Evolutionary conservation across 2,888 invertebrate genomes (phyloP).

Genomic region (Nomada hirtipes): DNA sequence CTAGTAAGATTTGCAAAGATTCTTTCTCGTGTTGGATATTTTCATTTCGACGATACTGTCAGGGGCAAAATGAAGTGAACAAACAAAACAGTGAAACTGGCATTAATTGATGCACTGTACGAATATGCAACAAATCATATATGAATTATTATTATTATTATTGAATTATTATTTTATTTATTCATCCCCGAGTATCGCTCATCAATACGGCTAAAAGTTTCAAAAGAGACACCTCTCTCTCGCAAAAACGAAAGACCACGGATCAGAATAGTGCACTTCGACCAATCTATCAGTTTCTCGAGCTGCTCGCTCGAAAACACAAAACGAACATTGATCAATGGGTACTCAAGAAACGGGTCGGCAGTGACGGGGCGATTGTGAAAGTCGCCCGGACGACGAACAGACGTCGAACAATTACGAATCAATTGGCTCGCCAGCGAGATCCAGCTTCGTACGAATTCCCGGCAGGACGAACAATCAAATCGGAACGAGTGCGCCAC

Average conservation of each 20-base stretch:
- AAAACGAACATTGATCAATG: conserved; percentile 12
- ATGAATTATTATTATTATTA: too few species aligned
- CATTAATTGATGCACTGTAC: too few species aligned
- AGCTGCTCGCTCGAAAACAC: not conserved
- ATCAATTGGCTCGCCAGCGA: conserved; percentile 29
- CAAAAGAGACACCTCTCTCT: too few species aligned
- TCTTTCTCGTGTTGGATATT: too few species aligned
- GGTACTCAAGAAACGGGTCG: not conserved
- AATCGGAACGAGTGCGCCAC: conserved; percentile 31
- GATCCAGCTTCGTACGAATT: conserved; percentile 31
- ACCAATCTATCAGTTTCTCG: not conserved
- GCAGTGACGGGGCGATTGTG: not conserved
- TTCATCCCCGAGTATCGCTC: too few species aligned
- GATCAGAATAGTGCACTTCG: not conserved
- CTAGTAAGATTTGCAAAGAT: too few species aligned
- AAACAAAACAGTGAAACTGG: too few species aligned
- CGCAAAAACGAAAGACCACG: not conserved
- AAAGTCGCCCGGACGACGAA: conserved; percentile 10
- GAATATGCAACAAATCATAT: too few species aligned
- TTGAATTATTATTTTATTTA: too few species aligned
- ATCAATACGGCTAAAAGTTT: too few species aligned
- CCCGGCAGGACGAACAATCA: conserved; percentile 41
- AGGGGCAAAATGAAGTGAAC: too few species aligned
- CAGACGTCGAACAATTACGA: conserved; percentile 43
- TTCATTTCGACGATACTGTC: too few species aligned